Evolutionary conservation across 2,113 vertebrate genomes (phyloP).

Genomic region (Tetraodon nigroviridis): DNA sequence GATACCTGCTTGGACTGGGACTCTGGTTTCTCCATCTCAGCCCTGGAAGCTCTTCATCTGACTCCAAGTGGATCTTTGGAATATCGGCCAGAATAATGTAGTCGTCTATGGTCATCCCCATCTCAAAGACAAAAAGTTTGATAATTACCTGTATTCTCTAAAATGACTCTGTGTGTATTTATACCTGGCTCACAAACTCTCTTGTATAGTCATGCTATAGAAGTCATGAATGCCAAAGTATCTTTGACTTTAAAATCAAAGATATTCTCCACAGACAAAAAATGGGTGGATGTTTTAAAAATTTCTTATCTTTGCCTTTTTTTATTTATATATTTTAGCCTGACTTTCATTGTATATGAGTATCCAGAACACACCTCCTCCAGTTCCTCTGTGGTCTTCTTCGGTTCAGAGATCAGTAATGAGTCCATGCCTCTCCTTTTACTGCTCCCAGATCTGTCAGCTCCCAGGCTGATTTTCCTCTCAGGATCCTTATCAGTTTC

Average conservation of each 20-base stretch:
- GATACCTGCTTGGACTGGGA: constrained; percentile 84
- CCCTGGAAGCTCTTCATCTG: constrained; percentile 66
- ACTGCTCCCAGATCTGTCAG: constrained; percentile 62
- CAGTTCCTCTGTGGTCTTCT: constrained; percentile 56
- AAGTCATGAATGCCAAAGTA: too few species aligned
- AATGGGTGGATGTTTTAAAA: background rate
- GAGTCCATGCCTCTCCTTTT: constrained; percentile 62
- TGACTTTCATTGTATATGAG: background rate
- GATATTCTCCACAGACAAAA: background rate
- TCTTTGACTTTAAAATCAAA: background rate
- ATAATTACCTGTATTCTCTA: too few species aligned
- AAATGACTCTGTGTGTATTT: too few species aligned
- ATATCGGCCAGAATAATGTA: constrained; percentile 87
- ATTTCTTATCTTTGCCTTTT: too few species aligned
- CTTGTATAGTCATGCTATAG: too few species aligned
- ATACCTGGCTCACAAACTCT: too few species aligned
- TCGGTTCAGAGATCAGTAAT: constrained; percentile 65
- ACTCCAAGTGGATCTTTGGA: constrained; percentile 81
- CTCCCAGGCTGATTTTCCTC: constrained; percentile 13
- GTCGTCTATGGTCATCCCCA: constrained; percentile 83
- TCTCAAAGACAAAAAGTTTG: constrained; percentile 43
- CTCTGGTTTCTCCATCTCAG: constrained; percentile 74
- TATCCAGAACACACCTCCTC: constrained; percentile 52
- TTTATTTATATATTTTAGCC: background rate
- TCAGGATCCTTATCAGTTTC: constrained; percentile 35